Evolutionary conservation across 2,888 invertebrate genomes (phyloP).

Genomic region (Mimumesa dahlbomi): DNA sequence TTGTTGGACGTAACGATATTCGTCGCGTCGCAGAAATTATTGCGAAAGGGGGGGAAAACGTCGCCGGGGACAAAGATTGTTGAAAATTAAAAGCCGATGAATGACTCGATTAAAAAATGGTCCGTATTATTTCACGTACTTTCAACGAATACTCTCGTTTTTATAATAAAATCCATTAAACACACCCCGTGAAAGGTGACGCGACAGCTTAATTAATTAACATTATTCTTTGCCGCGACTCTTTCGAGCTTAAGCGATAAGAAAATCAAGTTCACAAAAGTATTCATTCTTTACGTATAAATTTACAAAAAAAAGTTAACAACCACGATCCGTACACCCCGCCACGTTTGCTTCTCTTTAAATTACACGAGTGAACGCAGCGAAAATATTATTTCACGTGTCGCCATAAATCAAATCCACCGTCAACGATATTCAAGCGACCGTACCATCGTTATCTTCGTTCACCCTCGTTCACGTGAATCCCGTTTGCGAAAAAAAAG

Average conservation of each 20-base stretch:
- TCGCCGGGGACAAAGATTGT: not conserved
- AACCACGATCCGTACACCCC: too few relatives aligned
- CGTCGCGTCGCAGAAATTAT: slow-evolving; percentile 3
- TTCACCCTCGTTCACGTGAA: too few relatives aligned
- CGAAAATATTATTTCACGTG: too few relatives aligned
- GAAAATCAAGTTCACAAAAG: not conserved
- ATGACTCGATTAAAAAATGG: slow-evolving; percentile 25
- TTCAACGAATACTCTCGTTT: not conserved
- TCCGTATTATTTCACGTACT: not conserved
- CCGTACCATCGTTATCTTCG: too few relatives aligned
- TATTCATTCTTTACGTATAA: not conserved
- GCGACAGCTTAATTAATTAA: slow-evolving; percentile 31
- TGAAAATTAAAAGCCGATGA: slow-evolving; percentile 18
- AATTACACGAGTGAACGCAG: too few relatives aligned
- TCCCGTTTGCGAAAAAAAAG: too few relatives aligned
- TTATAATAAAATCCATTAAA: not conserved
- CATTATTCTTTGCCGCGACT: slow-evolving; percentile 23
- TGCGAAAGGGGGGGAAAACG: not conserved
- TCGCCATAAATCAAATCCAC: too few relatives aligned
- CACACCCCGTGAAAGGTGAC: not conserved
- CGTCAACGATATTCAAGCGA: too few relatives aligned
- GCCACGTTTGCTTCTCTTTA: too few relatives aligned
- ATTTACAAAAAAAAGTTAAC: not conserved
- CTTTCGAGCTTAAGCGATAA: slow-evolving; percentile 16
- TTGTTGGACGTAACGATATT: not conserved